Percentiles rank a stretch among this genome's conserved stretches.
These are phyloP conservation scores for Sinocyclocheilus maitianheensis DNA, from an alignment of 2,113 vertebrate genomes.

Conservation along the genomic window DNA sequence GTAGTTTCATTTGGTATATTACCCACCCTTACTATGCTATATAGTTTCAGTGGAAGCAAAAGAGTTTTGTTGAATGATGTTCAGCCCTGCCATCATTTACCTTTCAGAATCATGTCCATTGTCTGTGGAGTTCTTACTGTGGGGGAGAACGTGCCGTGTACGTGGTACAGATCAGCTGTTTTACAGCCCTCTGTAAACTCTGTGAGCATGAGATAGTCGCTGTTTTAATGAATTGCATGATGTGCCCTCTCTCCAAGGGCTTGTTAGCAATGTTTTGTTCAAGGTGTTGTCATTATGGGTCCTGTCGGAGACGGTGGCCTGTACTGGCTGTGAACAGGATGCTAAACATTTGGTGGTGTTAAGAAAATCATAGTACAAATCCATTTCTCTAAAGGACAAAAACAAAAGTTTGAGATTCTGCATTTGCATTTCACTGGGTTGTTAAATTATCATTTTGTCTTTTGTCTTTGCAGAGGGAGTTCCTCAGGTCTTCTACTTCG, in stretches of 20 bases:
- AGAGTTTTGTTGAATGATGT: neutral
- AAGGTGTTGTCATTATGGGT: constrained; percentile 23
- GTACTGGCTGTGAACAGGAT: neutral
- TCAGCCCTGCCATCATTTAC: neutral
- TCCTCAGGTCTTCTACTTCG: constrained; percentile 99
- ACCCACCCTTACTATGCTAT: too few relatives aligned
- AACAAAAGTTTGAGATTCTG: neutral
- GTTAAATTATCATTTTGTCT: neutral
- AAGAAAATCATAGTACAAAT: neutral
- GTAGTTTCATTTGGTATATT: neutral
- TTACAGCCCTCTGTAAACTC: constrained; percentile 16
- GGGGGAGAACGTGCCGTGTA: neutral
- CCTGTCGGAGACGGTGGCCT: neutral
- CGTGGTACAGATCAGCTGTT: neutral
- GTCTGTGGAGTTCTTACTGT: neutral
- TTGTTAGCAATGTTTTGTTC: constrained; percentile 41
- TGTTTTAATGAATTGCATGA: neutral
- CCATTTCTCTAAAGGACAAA: neutral
- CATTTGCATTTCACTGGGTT: neutral
- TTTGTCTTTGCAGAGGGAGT: constrained; percentile 85
- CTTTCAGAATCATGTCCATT: neutral
- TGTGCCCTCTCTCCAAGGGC: neutral
- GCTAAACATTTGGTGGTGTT: neutral
- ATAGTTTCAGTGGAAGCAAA: neutral
- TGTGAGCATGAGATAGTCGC: neutral